A percentile compares a stretch with the other conserved stretches of the same genome.
phyloP scores from a whole-genome alignment of 2,797 vertebrate genomes.

The Momotus momota region DNA sequence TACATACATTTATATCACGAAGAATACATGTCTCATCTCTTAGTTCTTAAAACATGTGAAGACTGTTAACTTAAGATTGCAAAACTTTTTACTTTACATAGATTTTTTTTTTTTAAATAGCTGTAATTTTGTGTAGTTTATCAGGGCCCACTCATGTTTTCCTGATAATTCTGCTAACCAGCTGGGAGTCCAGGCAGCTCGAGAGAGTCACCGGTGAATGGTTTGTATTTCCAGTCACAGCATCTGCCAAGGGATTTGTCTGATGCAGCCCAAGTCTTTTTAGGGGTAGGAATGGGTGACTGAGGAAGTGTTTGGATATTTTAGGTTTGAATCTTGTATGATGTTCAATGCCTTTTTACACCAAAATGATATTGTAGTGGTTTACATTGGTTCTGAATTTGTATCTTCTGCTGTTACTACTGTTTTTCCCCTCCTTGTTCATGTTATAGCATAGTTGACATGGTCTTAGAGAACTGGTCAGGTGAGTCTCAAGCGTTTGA shows the following conservation, averaged over 20 bases:
- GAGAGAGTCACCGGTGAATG: neutral
- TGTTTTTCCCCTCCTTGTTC: neutral
- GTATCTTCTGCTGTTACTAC: constrained; percentile 9
- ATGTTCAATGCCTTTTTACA: constrained; percentile 55
- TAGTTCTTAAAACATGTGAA: constrained; percentile 8
- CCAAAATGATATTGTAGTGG: constrained; percentile 36
- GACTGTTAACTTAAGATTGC: neutral
- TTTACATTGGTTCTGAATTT: constrained; percentile 33
- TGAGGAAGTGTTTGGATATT: constrained; percentile 34
- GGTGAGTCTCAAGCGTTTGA: neutral
- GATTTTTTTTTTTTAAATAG: neutral
- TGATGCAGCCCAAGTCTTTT: neutral
- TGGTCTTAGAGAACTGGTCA: neutral
- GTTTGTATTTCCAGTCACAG: constrained; percentile 37
- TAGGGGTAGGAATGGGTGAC: neutral
- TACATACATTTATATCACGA: neutral
- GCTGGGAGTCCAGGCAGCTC: neutral
- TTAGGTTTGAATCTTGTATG: constrained; percentile 52
- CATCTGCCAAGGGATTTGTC: neutral
- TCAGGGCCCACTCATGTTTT: neutral
- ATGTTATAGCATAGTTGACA: neutral
- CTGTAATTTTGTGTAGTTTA: constrained; percentile 8
- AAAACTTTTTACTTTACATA: constrained; percentile 5
- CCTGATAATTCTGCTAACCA: neutral
- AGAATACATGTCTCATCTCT: neutral